Conservation (phyloP, 2,113 vertebrate genomes). For the Nestor notabilis region DNA sequence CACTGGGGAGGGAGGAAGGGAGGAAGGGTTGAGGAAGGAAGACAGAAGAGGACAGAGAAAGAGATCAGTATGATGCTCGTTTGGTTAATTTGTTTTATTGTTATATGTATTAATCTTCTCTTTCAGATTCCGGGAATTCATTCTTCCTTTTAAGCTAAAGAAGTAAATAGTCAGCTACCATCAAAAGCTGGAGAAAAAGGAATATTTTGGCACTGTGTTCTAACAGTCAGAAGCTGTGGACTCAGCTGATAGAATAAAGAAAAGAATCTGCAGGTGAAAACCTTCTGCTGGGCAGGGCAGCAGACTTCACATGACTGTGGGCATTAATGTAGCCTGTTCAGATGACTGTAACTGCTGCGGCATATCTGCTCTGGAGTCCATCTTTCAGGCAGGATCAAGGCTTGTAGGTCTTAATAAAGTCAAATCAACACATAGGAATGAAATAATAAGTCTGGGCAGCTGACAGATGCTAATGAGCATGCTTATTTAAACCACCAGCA, state of each 20-base stretch:
- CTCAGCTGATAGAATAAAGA: neutral
- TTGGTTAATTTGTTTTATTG: neutral
- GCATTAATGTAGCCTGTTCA: neutral
- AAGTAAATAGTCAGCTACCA: neutral
- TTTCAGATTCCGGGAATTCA: neutral
- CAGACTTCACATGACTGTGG: neutral
- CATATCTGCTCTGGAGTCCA: neutral
- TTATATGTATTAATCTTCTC: neutral
- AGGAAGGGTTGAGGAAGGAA: neutral
- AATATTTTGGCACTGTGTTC: neutral
- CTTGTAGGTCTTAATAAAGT: conserved; percentile 53
- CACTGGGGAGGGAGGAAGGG: neutral
- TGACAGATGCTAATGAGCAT: conserved; percentile 61
- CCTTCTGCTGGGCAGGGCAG: neutral
- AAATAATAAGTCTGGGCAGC: conserved; percentile 49
- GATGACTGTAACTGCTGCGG: neutral
- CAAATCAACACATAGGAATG: conserved; percentile 35
- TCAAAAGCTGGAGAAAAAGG: neutral
- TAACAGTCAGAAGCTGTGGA: neutral
- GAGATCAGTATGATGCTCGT: neutral
- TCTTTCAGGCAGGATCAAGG: conserved; percentile 29
- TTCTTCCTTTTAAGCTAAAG: neutral
- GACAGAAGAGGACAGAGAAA: neutral
- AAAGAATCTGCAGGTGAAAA: neutral
- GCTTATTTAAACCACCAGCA: conserved; percentile 52